phyloP scores from a whole-genome alignment of 2,113 vertebrate species.

The Hippopotamus amphibius region DNA sequence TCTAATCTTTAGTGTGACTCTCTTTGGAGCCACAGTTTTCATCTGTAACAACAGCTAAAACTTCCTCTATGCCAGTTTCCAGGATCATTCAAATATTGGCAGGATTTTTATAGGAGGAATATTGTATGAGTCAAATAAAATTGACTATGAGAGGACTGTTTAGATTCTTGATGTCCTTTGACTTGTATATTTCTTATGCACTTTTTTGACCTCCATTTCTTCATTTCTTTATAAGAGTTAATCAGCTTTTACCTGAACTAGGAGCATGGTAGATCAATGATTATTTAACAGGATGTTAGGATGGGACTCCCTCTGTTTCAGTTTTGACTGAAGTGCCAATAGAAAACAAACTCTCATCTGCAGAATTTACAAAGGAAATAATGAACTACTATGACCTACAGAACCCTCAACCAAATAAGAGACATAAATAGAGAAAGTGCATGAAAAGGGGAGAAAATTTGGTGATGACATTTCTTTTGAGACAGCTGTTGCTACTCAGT shows the following conservation, averaged over 20 bases:
- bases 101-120: neutral
- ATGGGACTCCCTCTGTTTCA: neutral
- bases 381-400: neutral
- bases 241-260: slow-evolving; percentile 20
- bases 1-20: neutral
- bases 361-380: neutral
- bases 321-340: neutral
- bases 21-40: slow-evolving; percentile 31
- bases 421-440: neutral
- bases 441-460: neutral
- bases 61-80: slow-evolving; percentile 28
- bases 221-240: neutral
- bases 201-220: neutral
- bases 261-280: neutral
- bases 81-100: neutral
- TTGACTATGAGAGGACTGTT: neutral
- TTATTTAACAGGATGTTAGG: neutral
- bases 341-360: neutral
- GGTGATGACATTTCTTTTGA: neutral
- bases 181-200: neutral
- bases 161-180: neutral
- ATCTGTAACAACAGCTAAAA: slow-evolving; percentile 8
- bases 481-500: neutral
- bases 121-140: neutral
- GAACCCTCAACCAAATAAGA: neutral